Conservation (phyloP, 2,888 invertebrate species). For the Drosophila mulleri region DNA sequence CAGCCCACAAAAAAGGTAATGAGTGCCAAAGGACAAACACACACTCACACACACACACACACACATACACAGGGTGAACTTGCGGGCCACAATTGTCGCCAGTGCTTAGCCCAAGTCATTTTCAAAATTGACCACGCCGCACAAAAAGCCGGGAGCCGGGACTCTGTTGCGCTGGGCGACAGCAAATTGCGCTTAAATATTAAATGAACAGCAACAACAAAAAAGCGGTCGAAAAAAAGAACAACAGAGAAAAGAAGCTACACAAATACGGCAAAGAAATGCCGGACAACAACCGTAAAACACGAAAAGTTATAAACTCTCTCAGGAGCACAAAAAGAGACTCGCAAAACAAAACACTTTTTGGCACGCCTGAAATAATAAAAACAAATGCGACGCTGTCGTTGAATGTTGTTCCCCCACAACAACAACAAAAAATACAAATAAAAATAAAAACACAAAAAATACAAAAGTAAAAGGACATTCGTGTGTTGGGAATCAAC, state of each 20-base stretch:
- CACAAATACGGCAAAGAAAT: conserved; percentile 49
- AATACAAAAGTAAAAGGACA: conserved; percentile 49
- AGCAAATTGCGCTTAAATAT: conserved; percentile 82
- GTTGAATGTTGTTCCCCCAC: conserved; percentile 17
- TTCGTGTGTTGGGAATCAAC: conserved; percentile 66
- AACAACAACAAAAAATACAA: not conserved
- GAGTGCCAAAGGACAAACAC: conserved; percentile 78
- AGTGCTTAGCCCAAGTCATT: conserved; percentile 78
- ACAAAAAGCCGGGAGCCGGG: conserved; percentile 41
- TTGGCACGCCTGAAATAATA: conserved; percentile 79
- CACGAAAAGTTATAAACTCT: conserved; percentile 80
- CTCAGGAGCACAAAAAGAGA: conserved; percentile 58
- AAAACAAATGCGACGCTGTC: conserved; percentile 71
- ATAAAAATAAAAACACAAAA: conserved; percentile 16
- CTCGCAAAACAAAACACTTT: conserved; percentile 70
- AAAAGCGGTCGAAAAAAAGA: conserved; percentile 34
- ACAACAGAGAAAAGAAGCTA: conserved; percentile 15
- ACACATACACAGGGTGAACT: conserved; percentile 37
- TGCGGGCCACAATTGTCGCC: conserved; percentile 73
- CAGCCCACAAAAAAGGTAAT: conserved; percentile 68
- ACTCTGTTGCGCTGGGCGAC: conserved; percentile 54
- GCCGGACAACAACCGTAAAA: conserved; percentile 77
- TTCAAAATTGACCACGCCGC: conserved; percentile 79
- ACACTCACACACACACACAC: conserved; percentile 61
- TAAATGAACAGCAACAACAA: conserved; percentile 73